Base-by-base conservation (phyloP, 2,888 invertebrate genomes). In the Argynnis bischoffii region DNA sequence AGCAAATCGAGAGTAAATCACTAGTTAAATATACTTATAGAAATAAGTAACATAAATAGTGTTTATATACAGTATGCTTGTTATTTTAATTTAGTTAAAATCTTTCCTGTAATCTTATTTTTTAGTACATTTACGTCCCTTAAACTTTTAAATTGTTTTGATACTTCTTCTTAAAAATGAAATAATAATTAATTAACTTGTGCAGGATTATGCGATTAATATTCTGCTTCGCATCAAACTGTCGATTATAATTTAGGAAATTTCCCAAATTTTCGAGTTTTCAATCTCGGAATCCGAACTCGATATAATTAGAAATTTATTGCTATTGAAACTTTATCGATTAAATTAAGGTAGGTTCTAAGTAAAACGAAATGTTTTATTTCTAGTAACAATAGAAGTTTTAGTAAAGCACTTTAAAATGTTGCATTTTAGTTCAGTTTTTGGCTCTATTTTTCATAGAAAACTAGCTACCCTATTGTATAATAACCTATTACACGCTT, bases 121-220 rank as follows among this genome's bases (percentile, higher is more conserved):
- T 35, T 35, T 35, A 35, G 35, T 35, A 6, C 35, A 35, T 35
- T 35, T 35, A 35, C 8, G 35, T 35, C 35, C 8, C 35, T 63
- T 16, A 63, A 46, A 46, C 26, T 26, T 15, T 21, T 41, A 53
- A 53, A 13, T 16, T 63, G 6, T 47, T 63, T 63, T 54, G 26
- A 26, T 31, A 26, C 15, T 21, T 35, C 8, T 50, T 50, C n/a
- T n/a, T n/a, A 35, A 11, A 5, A 56, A 51, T 15, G 18, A 41
- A 64, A 56, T 16, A 6, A 16, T 35, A 51, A 64, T 56, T 55
- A 64, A 56, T 55, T 64, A 64, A 56, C 48, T 64, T 50, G 64
- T 16, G n/a, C 55, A 26, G 4, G 11, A 56, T 64, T 57, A 5
- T 50, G 56, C 41, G 26, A 50, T 51, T 54, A 63, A 55, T 56